Evolutionary conservation across 2,888 invertebrate species (phyloP).

Genomic region (Chalcosyrphus nemorum): DNA sequence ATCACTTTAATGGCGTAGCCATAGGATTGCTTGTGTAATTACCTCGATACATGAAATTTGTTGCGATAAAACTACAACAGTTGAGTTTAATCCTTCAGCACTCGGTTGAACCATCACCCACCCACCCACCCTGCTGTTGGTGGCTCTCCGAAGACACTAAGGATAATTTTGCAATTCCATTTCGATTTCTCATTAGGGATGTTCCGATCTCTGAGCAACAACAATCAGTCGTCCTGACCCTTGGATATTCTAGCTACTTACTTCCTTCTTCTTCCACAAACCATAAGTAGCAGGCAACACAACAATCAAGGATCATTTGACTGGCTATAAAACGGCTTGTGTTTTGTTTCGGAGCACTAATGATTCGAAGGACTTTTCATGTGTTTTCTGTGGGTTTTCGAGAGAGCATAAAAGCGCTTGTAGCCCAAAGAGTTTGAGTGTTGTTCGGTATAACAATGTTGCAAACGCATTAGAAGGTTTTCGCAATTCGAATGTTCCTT

Average conservation of each 20-base stretch:
- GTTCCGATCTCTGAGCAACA: constrained; percentile 64
- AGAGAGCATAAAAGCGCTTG: constrained; percentile 51
- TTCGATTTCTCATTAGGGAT: constrained; percentile 70
- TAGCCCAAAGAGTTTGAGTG: constrained; percentile 11
- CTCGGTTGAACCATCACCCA: background rate
- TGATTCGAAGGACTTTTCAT: constrained; percentile 63
- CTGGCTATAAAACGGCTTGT: constrained; percentile 67
- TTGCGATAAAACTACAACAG: constrained; percentile 55
- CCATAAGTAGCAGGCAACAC: constrained; percentile 54
- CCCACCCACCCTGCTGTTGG: background rate
- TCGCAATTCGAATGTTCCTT: constrained; percentile 32
- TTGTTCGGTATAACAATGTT: constrained; percentile 50
- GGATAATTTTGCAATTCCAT: constrained; percentile 70
- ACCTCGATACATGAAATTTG: constrained; percentile 63
- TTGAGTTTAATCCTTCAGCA: constrained; percentile 53
- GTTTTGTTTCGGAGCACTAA: constrained; percentile 62
- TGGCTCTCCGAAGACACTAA: constrained; percentile 42
- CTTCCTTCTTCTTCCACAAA: constrained; percentile 13
- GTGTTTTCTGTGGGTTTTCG: constrained; percentile 51
- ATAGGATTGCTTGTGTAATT: constrained; percentile 64
- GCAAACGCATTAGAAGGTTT: constrained; percentile 53
- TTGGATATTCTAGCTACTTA: constrained; percentile 19
- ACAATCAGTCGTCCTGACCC: constrained; percentile 5
- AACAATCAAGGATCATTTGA: constrained; percentile 72
- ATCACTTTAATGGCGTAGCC: constrained; percentile 67